phyloP scores from a whole-genome alignment of 2,888 invertebrate genomes.

The Hirtodrosophila cameraria region DNA sequence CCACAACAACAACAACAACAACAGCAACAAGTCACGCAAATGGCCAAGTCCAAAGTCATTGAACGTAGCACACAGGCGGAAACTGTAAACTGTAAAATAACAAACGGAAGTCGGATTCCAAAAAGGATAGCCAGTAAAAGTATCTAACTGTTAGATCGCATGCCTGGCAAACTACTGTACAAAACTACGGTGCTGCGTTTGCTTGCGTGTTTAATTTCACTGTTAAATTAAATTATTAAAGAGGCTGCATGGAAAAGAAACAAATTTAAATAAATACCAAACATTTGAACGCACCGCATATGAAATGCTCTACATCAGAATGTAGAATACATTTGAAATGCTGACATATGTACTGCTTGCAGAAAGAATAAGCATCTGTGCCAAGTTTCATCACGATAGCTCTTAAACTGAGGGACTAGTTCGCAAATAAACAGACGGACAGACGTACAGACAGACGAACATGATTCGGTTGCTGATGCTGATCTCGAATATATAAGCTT shows the following conservation, averaged over 20 bases:
- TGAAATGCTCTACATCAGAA: constrained; percentile 3
- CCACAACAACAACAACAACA: constrained; percentile 51
- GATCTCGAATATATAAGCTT: too few species aligned
- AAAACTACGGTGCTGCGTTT: constrained; percentile 5
- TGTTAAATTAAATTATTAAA: constrained; percentile 72
- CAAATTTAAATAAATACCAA: not conserved
- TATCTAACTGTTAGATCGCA: constrained; percentile 62
- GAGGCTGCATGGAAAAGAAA: constrained; percentile 25
- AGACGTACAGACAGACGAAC: too few species aligned
- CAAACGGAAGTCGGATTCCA: constrained; percentile 58
- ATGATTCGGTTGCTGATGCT: too few species aligned
- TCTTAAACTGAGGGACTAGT: too few species aligned
- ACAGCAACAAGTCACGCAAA: constrained; percentile 66
- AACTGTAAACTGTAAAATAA: constrained; percentile 38
- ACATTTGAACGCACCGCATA: not conserved
- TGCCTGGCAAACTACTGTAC: constrained; percentile 43
- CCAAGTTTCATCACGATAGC: too few species aligned
- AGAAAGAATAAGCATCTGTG: too few species aligned
- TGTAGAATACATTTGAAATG: too few species aligned
- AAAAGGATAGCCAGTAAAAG: constrained; percentile 61
- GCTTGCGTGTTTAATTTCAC: constrained; percentile 57
- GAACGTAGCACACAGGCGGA: constrained; percentile 58
- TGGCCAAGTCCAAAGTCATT: constrained; percentile 55
- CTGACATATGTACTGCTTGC: too few species aligned
- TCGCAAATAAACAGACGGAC: too few species aligned